Evolutionary conservation across 2,113 vertebrate genomes (phyloP).

Genomic region (Hydrolagus affinis): DNA sequence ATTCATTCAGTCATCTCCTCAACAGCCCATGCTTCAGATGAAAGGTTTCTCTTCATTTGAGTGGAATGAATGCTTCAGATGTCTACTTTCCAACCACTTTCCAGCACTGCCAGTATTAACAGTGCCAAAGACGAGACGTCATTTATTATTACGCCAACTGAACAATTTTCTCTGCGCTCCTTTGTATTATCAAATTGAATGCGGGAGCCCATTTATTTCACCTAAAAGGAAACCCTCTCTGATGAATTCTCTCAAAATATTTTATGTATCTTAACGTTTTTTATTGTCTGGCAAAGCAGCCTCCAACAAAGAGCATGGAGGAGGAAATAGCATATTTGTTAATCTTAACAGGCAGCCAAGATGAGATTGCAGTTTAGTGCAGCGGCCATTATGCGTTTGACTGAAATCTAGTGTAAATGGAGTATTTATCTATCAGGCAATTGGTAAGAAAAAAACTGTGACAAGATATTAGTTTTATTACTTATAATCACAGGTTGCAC

Average conservation of each 20-base stretch:
- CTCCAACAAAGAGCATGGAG: neutral
- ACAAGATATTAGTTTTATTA: neutral
- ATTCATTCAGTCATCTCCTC: neutral
- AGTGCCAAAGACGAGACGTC: neutral
- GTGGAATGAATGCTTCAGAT: neutral
- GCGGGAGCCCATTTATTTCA: neutral
- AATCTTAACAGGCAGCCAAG: neutral
- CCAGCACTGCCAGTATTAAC: neutral
- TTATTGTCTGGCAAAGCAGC: neutral
- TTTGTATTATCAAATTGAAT: neutral
- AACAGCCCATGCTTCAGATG: neutral
- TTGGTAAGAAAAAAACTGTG: neutral
- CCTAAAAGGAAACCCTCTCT: neutral
- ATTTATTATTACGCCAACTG: neutral
- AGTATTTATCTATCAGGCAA: neutral
- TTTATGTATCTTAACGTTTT: neutral
- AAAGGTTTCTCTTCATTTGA: neutral
- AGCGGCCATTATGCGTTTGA: neutral
- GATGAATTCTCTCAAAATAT: neutral
- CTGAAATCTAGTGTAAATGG: neutral
- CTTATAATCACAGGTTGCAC: neutral
- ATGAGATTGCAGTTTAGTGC: neutral
- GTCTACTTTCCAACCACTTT: neutral
- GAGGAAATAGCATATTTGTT: neutral
- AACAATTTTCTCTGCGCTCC: neutral